These are phyloP conservation scores for Pemphredon lugubris DNA, from an alignment of 2,888 invertebrate genomes.

Conservation along the genomic window DNA sequence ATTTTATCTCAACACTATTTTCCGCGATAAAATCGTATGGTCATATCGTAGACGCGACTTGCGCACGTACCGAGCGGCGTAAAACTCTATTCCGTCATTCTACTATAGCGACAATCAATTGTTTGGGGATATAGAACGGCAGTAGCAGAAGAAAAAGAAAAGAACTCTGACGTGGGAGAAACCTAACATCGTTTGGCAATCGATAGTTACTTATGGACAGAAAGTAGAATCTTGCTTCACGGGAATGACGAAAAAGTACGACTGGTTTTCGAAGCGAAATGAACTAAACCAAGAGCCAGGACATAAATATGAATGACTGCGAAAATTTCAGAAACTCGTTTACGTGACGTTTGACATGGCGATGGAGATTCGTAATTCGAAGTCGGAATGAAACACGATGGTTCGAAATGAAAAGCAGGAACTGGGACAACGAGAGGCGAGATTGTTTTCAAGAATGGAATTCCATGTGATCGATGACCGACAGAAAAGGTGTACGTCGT, in stretches of 20 bases:
- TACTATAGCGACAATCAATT: too few relatives aligned
- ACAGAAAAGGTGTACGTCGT: neutral
- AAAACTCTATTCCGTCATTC: too few relatives aligned
- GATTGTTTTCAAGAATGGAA: neutral
- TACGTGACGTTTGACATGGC: too few relatives aligned
- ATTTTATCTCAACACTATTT: neutral
- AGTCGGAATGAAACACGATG: too few relatives aligned
- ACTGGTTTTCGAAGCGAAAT: too few relatives aligned
- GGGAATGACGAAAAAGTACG: slow-evolving; percentile 1
- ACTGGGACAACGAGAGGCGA: neutral
- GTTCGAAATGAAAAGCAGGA: neutral
- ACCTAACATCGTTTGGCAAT: slow-evolving; percentile 41
- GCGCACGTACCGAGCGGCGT: too few relatives aligned
- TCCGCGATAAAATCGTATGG: neutral
- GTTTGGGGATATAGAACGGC: slow-evolving; percentile 12
- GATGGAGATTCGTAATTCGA: too few relatives aligned
- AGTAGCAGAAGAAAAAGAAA: slow-evolving; percentile 27
- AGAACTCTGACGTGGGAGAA: slow-evolving; percentile 43
- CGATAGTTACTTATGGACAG: slow-evolving; percentile 45
- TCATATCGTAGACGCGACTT: too few relatives aligned
- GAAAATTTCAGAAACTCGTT: too few relatives aligned
- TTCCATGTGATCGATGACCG: neutral
- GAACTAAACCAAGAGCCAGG: too few relatives aligned
- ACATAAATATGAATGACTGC: too few relatives aligned
- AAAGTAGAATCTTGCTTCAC: slow-evolving; percentile 23